Conservation (phyloP, 2,113 vertebrate species). For the Synchiropus splendidus region DNA sequence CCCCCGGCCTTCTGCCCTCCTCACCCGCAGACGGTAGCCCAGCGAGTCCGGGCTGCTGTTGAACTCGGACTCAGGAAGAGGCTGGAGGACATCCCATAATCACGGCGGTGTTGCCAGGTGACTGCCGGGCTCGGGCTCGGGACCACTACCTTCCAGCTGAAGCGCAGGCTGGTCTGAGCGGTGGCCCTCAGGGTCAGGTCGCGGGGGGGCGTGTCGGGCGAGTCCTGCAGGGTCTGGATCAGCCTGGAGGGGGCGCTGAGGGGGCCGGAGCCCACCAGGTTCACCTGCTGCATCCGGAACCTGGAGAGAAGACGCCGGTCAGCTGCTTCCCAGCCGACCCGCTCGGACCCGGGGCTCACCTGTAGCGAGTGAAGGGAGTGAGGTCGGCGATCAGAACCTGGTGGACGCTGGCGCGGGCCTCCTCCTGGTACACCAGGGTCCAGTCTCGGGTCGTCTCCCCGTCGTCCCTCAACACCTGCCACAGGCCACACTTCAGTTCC, state of each 20-base stretch:
- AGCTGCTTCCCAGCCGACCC: neutral
- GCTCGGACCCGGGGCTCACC: slow-evolving; percentile 67
- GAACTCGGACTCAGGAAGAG: slow-evolving; percentile 76
- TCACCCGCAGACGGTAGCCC: slow-evolving; percentile 76
- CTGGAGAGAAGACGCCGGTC: slow-evolving; percentile 43
- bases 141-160: slow-evolving; percentile 80
- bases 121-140: too few relatives aligned
- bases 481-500: neutral
- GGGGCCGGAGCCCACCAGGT: slow-evolving; percentile 80
- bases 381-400: slow-evolving; percentile 82
- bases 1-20: slow-evolving; percentile 61
- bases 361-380: slow-evolving; percentile 88
- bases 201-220: slow-evolving; percentile 77
- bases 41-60: slow-evolving; percentile 85
- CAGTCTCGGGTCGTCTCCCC: slow-evolving; percentile 70
- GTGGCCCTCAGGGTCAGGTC: slow-evolving; percentile 77
- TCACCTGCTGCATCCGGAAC: slow-evolving; percentile 86
- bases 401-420: slow-evolving; percentile 81
- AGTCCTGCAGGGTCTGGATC: slow-evolving; percentile 88
- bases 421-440: slow-evolving; percentile 76
- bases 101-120: too few relatives aligned
- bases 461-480: slow-evolving; percentile 68
- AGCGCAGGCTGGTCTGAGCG: slow-evolving; percentile 83
- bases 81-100: slow-evolving; percentile 54
- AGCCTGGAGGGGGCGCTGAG: slow-evolving; percentile 78